Base-by-base conservation (phyloP, 2,888 invertebrate genomes). In the Troides helena region DNA sequence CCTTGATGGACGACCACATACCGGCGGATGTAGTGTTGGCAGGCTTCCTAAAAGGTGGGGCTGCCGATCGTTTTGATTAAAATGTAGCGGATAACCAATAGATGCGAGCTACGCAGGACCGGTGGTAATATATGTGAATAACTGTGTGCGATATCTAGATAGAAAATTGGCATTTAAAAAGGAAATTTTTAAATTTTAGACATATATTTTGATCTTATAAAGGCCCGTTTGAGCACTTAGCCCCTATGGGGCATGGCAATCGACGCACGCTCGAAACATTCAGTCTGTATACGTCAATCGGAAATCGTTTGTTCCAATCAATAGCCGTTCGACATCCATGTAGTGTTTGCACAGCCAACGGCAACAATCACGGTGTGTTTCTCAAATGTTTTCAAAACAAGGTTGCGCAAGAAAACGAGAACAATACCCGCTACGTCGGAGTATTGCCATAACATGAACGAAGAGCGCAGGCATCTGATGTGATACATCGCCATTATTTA, bases 381-480 rank as follows among this genome's bases (percentile, higher is more conserved):
- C 78, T 82, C 77, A 74, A 81, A 84, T 90, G 86, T 92, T 92
- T 90, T 84, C 80, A 80, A 91, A 90, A 90, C 85, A 86, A 72
- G 74, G 82, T 90, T 89, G 87, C 85, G 87, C 85, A 90, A 89
- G 84, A 80, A 78, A 78, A 78, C 75, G 77, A 77, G 88, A 90
- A 92, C 91, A 92, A 92, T 90, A 84, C 85, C 75, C 72, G 78
- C 74, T 75, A 78, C 78, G 80, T 80, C 80, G 80, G 60, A 79
- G 81, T 89, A 83, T 90, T 92, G 83, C 86, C 88, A 90, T 89
- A 92, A 92, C 86, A 91, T 81, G 73, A 73, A 77, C 75, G 60
- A 46, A 25, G 65, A 65, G 43, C 59, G 57, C 66, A 60, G 63
- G 46, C 62, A 61, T 67, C 50, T 53, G 68, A 57, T 58, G 59